Conservation (phyloP, 1,140 invertebrate species). For the Sesamia nonagrioides region DNA sequence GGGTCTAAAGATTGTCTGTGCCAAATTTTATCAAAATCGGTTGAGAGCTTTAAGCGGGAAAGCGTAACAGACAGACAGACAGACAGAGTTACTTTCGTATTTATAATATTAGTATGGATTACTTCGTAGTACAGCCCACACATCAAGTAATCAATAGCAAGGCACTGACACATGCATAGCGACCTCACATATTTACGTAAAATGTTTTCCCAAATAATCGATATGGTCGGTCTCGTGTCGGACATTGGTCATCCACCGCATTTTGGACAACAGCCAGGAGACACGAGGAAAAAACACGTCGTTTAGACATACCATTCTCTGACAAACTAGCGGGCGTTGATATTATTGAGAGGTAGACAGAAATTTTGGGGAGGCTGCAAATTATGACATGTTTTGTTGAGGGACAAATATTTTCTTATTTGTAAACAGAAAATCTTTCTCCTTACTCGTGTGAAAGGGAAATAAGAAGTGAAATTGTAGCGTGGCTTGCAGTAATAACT, state of each 20-base stretch:
- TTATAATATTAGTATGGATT: no score
- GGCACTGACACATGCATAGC: slow-evolving; percentile 1
- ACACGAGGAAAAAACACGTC: slow-evolving; percentile 29
- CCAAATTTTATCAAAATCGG: no score
- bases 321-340: not conserved
- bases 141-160: not conserved
- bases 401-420: not conserved
- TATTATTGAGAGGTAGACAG: slow-evolving; percentile 23
- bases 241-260: slow-evolving; percentile 31
- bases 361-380: slow-evolving; percentile 1
- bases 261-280: slow-evolving; percentile 23
- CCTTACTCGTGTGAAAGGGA: no score
- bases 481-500: no score
- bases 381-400: slow-evolving; percentile 20
- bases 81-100: no score
- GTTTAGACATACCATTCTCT: slow-evolving; percentile 15
- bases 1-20: no score
- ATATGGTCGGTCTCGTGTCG: not conserved
- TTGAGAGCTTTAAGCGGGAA: no score
- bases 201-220: slow-evolving; percentile 8
- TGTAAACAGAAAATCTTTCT: no score
- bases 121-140: not conserved
- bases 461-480: no score
- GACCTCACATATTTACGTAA: slow-evolving; percentile 11
- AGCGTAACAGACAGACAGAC: no score